Conservation (phyloP, 2,888 invertebrate genomes). For the Eupithecia subfuscata region DNA sequence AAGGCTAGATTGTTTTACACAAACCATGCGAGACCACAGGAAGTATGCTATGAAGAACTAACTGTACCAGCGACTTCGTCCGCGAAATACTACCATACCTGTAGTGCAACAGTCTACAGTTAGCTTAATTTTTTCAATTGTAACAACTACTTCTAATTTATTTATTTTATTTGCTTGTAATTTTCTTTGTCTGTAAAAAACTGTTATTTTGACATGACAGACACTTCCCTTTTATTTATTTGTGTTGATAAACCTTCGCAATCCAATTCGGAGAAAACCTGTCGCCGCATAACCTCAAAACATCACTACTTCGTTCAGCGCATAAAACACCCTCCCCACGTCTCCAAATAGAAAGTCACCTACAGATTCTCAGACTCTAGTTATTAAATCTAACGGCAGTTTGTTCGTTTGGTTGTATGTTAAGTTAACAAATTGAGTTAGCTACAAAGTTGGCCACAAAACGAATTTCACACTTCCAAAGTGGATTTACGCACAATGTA, state of each 20-base stretch:
- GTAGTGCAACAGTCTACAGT: no score
- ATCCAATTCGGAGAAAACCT: not conserved
- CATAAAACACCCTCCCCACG: not conserved
- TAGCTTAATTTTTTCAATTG: no score
- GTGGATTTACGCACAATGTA: not conserved
- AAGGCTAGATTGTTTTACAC: no score
- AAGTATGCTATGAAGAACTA: no score
- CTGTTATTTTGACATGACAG: no score
- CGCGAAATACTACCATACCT: no score
- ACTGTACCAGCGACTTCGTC: no score
- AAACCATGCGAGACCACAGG: no score
- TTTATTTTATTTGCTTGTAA: no score
- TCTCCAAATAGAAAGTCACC: not conserved
- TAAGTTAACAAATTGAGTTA: constrained; percentile 9
- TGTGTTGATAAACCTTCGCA: not conserved
- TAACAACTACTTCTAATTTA: no score
- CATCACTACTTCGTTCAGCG: not conserved
- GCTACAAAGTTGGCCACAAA: constrained; percentile 4
- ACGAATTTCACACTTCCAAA: constrained; percentile 5
- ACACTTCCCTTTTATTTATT: no score
- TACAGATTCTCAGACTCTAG: not conserved
- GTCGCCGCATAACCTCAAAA: not conserved
- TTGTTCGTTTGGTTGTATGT: not conserved
- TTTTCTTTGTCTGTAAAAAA: no score
- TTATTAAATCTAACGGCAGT: not conserved